Percentiles rank a stretch among this genome's conserved stretches.
Conservation (phyloP, 2,888 invertebrate species). For the Drosophila niveifrons region DNA sequence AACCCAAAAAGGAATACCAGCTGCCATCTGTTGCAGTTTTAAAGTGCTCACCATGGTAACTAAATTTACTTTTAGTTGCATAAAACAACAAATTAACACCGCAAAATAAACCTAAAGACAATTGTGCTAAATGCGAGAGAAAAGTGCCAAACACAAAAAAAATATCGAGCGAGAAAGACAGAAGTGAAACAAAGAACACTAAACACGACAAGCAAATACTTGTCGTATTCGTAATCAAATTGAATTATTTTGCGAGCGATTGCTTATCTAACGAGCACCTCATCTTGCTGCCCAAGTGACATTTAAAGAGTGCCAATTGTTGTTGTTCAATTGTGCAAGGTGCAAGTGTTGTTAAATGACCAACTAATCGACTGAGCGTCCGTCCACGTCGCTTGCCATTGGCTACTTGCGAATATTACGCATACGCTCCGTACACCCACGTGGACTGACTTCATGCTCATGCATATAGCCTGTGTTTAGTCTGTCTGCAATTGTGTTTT, state of each 20-base stretch:
- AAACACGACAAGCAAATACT: slow-evolving; percentile 1
- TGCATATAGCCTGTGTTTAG: not conserved
- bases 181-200: slow-evolving; percentile 43
- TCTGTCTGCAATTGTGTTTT: slow-evolving; percentile 56
- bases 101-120: slow-evolving; percentile 35
- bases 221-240: slow-evolving; percentile 9
- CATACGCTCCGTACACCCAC: slow-evolving; percentile 69
- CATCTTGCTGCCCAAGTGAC: slow-evolving; percentile 57
- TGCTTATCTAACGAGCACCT: slow-evolving; percentile 32
- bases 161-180: slow-evolving; percentile 2
- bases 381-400: slow-evolving; percentile 14
- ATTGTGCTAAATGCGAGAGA: slow-evolving; percentile 31
- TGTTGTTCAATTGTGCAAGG: slow-evolving; percentile 62
- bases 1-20: slow-evolving; percentile 30
- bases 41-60: slow-evolving; percentile 83
- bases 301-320: slow-evolving; percentile 56
- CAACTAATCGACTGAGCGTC: slow-evolving; percentile 10
- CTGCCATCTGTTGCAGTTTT: slow-evolving; percentile 67
- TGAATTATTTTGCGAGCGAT: slow-evolving; percentile 31
- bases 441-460: slow-evolving; percentile 20
- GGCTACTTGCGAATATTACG: slow-evolving; percentile 58
- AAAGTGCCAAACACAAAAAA: slow-evolving; percentile 35
- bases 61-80: slow-evolving; percentile 39
- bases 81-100: slow-evolving; percentile 6
- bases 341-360: slow-evolving; percentile 59